These are phyloP conservation scores for Rhopalosiphum nymphaeae DNA, from an alignment of 2,888 invertebrate species.

Conservation along the genomic window DNA sequence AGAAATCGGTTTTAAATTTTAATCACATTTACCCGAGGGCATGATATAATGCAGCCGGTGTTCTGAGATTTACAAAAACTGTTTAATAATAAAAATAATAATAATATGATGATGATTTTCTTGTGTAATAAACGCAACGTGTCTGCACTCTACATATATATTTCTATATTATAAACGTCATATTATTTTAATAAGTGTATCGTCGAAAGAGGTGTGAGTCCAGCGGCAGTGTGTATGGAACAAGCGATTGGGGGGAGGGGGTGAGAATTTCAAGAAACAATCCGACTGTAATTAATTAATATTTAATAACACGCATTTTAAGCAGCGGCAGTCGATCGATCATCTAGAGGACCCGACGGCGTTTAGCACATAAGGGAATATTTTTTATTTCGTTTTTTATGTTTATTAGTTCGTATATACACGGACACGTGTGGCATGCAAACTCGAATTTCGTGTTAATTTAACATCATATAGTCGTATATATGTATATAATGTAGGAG, in stretches of 20 bases:
- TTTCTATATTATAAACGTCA: background rate
- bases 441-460: constrained; percentile 26
- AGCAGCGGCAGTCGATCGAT: background rate
- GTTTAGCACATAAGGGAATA: background rate
- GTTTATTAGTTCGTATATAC: background rate
- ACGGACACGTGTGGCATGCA: background rate
- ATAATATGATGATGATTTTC: background rate
- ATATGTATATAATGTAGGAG: background rate
- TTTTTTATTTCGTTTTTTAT: background rate
- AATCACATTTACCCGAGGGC: background rate
- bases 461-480: background rate
- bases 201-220: background rate
- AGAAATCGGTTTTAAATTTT: background rate
- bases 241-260: background rate
- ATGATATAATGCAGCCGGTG: background rate
- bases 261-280: background rate
- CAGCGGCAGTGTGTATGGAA: too few relatives aligned
- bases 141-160: background rate
- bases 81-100: background rate
- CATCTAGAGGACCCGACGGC: constrained; percentile 7
- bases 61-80: background rate
- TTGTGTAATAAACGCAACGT: background rate
- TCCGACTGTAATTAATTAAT: constrained; percentile 31
- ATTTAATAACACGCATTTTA: background rate
- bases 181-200: background rate